Base-by-base conservation (phyloP, 2,113 vertebrate genomes). In the Chionodraco myersi region DNA sequence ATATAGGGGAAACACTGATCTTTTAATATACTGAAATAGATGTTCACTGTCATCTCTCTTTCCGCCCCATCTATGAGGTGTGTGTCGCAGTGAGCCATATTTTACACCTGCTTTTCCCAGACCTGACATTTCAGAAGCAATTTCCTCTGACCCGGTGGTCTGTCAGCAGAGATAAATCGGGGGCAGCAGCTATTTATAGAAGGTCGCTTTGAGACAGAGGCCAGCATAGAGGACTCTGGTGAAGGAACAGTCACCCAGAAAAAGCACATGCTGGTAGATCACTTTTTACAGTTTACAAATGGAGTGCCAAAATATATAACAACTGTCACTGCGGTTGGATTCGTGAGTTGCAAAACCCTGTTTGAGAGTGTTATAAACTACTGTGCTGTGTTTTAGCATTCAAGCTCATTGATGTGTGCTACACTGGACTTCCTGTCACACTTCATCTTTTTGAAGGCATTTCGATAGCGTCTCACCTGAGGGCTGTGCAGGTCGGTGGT, bases 401-500 rank as follows among this genome's bases (percentile, higher is more conserved):
- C 10, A 48, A 14, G 15, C 54, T n/a, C 21, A 16, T 47, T 10
- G 7, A 6, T 44, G n/a, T 10, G 7, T 64, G 49, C 9, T 30
- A 52, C 36, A 52, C 62, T 15, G 45, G 10, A 36, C 48, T n/a
- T 36, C 48, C 26, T n/a, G 48, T 65, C 14, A 13, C 36, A 34
- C n/a, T 67, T 52, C 48, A 30, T 26, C 36, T 41, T 41, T 41
- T 41, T 7, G 7, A 7, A 41, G 36, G 36, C n/a, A n/a, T n/a
- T n/a, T n/a, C n/a, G n/a, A n/a, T n/a, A n/a, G n/a, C 5, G 1
- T 74, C 59, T 90, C 26, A 99, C 98, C 97, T 99, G 98, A 80
- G 97, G 97, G 87, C 97, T 99, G 94, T 99, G 98, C 87, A 99
- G 92, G 90, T 99, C 98, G 21, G 98, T 99, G 77, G 98, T 99